These are phyloP conservation scores for Rhagonycha lutea DNA, from an alignment of 2,888 invertebrate genomes.

Conservation along the genomic window DNA sequence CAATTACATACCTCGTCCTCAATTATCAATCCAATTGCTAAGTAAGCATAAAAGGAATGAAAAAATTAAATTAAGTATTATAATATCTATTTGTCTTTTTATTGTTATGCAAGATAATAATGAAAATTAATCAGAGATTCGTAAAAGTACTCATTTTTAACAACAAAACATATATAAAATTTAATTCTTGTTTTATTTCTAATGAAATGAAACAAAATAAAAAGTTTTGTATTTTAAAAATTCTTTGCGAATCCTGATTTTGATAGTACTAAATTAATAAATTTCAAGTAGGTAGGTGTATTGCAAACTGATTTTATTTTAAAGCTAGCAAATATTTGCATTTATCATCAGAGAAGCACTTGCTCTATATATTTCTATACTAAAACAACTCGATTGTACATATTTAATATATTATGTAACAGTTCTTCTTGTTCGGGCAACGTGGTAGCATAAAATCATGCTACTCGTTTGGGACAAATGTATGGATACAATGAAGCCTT, in stretches of 20 bases:
- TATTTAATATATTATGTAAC: background rate
- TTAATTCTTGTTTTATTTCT: background rate
- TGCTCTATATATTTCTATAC: background rate
- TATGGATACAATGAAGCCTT: no score
- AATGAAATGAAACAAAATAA: background rate
- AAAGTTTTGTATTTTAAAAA: background rate
- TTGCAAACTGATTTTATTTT: background rate
- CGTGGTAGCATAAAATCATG: no score
- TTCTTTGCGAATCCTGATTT: background rate
- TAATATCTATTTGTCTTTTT: background rate
- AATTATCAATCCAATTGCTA: conserved; percentile 45
- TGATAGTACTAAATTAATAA: background rate
- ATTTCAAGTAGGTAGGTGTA: background rate
- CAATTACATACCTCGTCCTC: conserved; percentile 50
- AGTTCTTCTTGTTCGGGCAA: no score
- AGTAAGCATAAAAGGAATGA: conserved; percentile 29
- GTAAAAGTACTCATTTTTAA: background rate
- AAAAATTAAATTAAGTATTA: background rate
- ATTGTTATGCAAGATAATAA: background rate
- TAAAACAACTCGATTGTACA: no score
- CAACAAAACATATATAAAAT: no score
- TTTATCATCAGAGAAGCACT: background rate
- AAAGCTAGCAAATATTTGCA: background rate
- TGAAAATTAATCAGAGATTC: background rate
- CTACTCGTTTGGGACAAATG: no score